Base-by-base conservation (phyloP, 1,140 invertebrate species). In the Daktulosphaira vitifoliae region DNA sequence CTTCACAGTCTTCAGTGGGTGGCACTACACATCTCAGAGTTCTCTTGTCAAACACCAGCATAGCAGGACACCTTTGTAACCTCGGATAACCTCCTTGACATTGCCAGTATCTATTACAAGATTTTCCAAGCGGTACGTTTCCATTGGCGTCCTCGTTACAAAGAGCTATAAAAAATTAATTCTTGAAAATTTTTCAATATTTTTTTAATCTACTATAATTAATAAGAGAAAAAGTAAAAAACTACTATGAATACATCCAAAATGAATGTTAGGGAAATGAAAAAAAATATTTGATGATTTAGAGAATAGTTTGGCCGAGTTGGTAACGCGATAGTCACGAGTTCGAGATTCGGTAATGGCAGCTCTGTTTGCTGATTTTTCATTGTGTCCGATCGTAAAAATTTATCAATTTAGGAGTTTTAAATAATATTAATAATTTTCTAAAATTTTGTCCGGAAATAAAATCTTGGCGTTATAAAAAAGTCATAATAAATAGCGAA, bases 91-190 rank as follows among this genome's bases (percentile, higher is more conserved):
- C 91, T 29, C 90, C 90, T 74, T 93, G 90, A 71, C 90, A 94
- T 70, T 92, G 87, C 90, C 91, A 94, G 76, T 92, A 94, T 23
- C 90, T 80, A 76, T 92, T 92, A 79, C 90, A 94, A 3, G 89
- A 92, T 76, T 93, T 92, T 69, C 90, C 90, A 23, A 89, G 74
- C 8, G 82, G 79, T 5, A 85, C 83, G 69, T 85, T 85, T 65
- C 87, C 87, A 72, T 90, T 89, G 25, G 89, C 80, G 69, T 91
- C 89, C 62, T 92, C 89, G 73, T 92, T 92, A 75, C 90, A 93
- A 13, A 94, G 82, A 67, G 91, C 90, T 93, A 76, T n/a, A n/a
- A 52, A 77, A 76, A 33, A 67, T 6, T 33, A 33, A 33, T 16
- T 37, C 4, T n/a, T 6, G 15, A 48, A 39, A 39, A 9, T 39